These are phyloP conservation scores for Caerostris darwini DNA, from an alignment of 1,140 invertebrate genomes.

Conservation along the genomic window DNA sequence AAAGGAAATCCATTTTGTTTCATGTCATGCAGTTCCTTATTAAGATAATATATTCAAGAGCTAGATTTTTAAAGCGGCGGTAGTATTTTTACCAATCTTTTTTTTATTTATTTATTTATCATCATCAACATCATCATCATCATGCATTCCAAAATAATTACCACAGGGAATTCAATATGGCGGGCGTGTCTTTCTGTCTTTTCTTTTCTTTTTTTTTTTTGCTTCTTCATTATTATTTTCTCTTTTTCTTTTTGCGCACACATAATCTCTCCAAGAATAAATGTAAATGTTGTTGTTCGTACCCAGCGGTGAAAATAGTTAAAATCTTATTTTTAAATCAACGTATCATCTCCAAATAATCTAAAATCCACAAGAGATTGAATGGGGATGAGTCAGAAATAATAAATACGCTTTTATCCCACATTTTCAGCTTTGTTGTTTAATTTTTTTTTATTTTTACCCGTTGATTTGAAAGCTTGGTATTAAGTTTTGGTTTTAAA, in stretches of 20 bases:
- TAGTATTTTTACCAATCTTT: neutral
- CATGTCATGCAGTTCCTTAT: conserved; percentile 47
- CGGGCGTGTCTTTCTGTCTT: neutral
- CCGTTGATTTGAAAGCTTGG: neutral
- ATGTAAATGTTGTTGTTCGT: neutral
- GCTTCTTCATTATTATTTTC: neutral
- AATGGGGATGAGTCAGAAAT: conserved; percentile 33
- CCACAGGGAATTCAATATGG: conserved; percentile 38
- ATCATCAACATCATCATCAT: neutral
- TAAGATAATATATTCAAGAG: conserved; percentile 60
- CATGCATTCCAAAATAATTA: conserved; percentile 66
- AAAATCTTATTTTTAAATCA: conserved; percentile 72
- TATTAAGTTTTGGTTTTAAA: conserved; percentile 29
- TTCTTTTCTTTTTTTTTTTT: neutral
- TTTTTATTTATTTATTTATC: conserved; percentile 46
- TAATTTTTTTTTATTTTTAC: neutral
- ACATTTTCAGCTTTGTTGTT: conserved; percentile 19
- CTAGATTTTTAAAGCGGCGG: conserved; percentile 27
- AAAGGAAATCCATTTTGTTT: neutral
- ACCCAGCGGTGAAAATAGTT: conserved; percentile 67
- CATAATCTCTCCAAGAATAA: neutral
- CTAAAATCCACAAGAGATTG: conserved; percentile 40
- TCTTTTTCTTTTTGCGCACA: neutral
- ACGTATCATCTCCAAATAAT: conserved; percentile 57
- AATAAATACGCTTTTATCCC: conserved; percentile 47